Conservation (phyloP, 2,797 vertebrate genomes). For the Periophthalmus magnuspinnatus region DNA sequence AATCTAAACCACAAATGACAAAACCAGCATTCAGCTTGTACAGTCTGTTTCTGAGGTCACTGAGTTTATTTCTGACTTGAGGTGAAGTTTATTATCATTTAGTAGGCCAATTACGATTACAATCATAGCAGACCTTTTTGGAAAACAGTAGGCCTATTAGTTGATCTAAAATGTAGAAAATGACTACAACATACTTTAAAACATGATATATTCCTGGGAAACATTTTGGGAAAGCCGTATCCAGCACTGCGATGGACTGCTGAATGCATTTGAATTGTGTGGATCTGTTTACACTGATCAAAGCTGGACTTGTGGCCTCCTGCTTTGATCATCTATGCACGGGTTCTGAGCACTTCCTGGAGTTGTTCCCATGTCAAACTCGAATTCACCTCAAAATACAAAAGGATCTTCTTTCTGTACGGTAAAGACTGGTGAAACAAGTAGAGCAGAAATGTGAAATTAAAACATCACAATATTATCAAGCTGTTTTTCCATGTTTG, state of each 20-base stretch:
- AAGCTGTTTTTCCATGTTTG: background rate
- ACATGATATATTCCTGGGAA: background rate
- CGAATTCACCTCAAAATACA: conserved; percentile 13
- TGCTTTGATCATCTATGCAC: conserved; percentile 29
- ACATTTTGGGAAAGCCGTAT: conserved; percentile 9
- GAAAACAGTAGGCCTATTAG: too few relatives aligned
- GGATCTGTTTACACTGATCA: conserved; percentile 32
- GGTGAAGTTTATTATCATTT: conserved; percentile 4
- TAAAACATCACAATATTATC: background rate
- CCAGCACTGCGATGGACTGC: conserved; percentile 13
- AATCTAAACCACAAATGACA: conserved; percentile 53
- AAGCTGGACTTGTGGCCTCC: conserved; percentile 14
- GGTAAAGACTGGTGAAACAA: conserved; percentile 12
- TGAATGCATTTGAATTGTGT: conserved; percentile 19
- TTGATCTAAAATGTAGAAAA: too few relatives aligned
- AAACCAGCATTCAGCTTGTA: conserved; percentile 29
- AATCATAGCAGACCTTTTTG: background rate
- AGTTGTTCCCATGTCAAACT: background rate
- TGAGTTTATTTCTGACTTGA: conserved; percentile 30
- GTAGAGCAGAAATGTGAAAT: conserved; percentile 19
- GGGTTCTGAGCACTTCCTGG: conserved; percentile 13
- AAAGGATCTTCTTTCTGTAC: background rate
- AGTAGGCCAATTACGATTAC: background rate
- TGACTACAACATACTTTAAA: background rate
- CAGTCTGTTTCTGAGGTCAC: conserved; percentile 12